Evolutionary conservation across 2,797 vertebrate genomes (phyloP), one percentile per base, ranked within the genome.

Genomic region (Enteromius afrohamiltoni): DNA sequence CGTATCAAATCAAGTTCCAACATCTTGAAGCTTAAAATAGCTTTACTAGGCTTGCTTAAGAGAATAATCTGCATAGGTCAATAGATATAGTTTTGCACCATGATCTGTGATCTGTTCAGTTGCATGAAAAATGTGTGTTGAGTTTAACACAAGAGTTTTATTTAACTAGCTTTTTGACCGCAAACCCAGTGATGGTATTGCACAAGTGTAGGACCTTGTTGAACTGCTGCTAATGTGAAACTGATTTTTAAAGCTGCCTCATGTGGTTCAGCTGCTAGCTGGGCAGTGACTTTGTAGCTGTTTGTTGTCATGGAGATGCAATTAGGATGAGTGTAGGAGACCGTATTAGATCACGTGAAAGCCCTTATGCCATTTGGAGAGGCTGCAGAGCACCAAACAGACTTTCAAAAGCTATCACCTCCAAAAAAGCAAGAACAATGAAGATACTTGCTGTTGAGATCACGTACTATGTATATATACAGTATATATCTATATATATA

Each of bases 1-100:
- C 69, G 69, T 76, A 76, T 82, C 73, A 87, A 82, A 87, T 82
- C 34, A 74, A 77, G 42, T 78, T 85, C 53, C 55, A 82, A 58
- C 67, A 26, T 75, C 23, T 74, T 49, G 53, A 85, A 85, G 73
- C 65, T 31, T 73, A 34, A 45, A 62, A 77, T 58, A 51, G n/a
- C 73, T 83, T 55, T 51, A 23, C 58, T 34, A 58, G 58, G 77
- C 79, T 85, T 73, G 77, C 40, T 60, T 77, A 77, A 77, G 3
- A 73, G 34, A 78, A 8, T 64, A 82, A 82, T 67, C 84, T 85
- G 49, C 65, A 65, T 73, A 31, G 79, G 21, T 85, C 58, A 55
- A 55, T 29, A 65, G 17, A 55, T 26, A 78, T 42, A 2, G 13
- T 58, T 77, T 67, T 71, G 6, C 13, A 51, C 31, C n/a, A n/a